Evolutionary conservation across 2,888 invertebrate genomes (phyloP).

Genomic region (Parnassius apollo): DNA sequence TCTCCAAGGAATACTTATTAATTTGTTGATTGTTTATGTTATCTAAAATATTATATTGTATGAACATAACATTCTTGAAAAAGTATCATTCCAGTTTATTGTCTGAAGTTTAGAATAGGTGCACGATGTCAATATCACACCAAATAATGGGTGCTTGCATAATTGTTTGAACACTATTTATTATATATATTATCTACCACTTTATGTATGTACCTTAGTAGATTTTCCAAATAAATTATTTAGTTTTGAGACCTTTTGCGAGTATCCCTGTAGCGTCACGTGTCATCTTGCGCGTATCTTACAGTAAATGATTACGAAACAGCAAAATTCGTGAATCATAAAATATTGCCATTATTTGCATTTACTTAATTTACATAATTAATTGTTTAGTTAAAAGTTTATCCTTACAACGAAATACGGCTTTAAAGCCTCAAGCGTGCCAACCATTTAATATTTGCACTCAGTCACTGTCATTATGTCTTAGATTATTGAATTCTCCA

Average conservation of each 20-base stretch:
- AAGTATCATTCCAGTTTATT: constrained; percentile 79
- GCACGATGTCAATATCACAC: constrained; percentile 55
- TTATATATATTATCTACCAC: constrained; percentile 49
- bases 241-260: constrained; percentile 35
- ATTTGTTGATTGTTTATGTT: constrained; percentile 38
- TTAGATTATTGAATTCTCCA: constrained; percentile 32
- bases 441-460: constrained; percentile 42
- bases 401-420: constrained; percentile 47
- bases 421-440: constrained; percentile 59
- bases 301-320: constrained; percentile 14
- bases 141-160: constrained; percentile 56
- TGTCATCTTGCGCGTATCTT: not conserved
- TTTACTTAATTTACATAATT: constrained; percentile 74
- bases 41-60: constrained; percentile 41
- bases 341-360: constrained; percentile 78
- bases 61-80: constrained; percentile 76
- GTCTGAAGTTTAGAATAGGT: constrained; percentile 77
- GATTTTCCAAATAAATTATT: constrained; percentile 35
- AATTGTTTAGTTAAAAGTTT: constrained; percentile 60
- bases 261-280: constrained; percentile 4
- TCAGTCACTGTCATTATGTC: constrained; percentile 26
- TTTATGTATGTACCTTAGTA: constrained; percentile 54
- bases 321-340: constrained; percentile 53
- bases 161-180: constrained; percentile 61
- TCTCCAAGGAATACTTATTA: constrained; percentile 32